phyloP scores from a whole-genome alignment of 2,888 invertebrate genomes.

The Vanessa cardui region DNA sequence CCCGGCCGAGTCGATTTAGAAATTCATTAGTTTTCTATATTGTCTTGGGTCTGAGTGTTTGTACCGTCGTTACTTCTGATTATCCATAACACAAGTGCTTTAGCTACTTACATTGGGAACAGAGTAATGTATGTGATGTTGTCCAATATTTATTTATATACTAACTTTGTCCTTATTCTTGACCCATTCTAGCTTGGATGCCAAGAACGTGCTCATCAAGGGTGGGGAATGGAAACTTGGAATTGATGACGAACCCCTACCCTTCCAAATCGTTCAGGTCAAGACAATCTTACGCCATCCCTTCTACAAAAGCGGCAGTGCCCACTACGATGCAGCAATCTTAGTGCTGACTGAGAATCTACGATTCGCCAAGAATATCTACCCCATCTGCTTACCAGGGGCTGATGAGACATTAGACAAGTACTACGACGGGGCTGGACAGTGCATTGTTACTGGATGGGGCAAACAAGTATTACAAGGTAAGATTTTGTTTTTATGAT shows the following conservation, averaged over 20 bases:
- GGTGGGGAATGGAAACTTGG: constrained; percentile 93
- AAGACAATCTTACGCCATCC: constrained; percentile 88
- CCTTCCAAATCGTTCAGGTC: constrained; percentile 90
- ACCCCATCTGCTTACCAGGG: constrained; percentile 87
- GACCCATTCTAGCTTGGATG: constrained; percentile 75
- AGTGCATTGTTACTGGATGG: constrained; percentile 92
- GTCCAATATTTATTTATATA: too few relatives aligned
- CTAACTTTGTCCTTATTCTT: not conserved
- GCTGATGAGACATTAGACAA: constrained; percentile 77
- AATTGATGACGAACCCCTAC: constrained; percentile 90
- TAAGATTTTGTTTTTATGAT: constrained; percentile 63
- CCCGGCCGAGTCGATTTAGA: too few relatives aligned
- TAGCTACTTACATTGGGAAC: too few relatives aligned
- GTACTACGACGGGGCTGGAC: constrained; percentile 81
- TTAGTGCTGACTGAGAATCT: constrained; percentile 85
- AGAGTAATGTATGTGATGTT: too few relatives aligned
- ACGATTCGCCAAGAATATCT: constrained; percentile 87
- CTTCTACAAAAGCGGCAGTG: constrained; percentile 82
- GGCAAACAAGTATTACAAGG: constrained; percentile 90
- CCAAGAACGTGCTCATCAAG: constrained; percentile 88
- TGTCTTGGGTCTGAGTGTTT: too few relatives aligned
- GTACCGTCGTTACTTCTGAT: too few relatives aligned
- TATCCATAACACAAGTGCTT: too few relatives aligned
- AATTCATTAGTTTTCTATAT: too few relatives aligned
- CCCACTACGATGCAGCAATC: constrained; percentile 88